phyloP scores from a whole-genome alignment of 2,888 invertebrate genomes.

The Cepaea hortensis region DNA sequence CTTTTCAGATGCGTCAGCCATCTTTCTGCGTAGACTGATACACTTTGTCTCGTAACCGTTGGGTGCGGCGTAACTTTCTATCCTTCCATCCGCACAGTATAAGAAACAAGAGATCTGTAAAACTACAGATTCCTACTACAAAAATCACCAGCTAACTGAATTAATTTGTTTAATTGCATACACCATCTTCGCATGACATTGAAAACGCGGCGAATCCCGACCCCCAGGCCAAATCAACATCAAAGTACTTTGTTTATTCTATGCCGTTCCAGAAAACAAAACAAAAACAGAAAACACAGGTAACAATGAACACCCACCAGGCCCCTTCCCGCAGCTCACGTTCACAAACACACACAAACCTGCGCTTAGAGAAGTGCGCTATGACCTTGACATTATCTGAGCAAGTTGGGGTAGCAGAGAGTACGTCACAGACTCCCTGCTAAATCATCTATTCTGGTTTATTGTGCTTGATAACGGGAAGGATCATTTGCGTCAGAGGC shows the following conservation, averaged over 20 bases:
- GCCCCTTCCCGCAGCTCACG: background rate
- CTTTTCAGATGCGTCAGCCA: too few species aligned
- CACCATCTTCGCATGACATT: constrained; percentile 2
- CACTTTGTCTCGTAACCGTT: too few species aligned
- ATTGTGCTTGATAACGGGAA: too few species aligned
- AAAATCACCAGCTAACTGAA: background rate
- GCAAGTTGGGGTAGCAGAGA: background rate
- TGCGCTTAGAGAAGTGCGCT: background rate
- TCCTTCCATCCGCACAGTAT: background rate
- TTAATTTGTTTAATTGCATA: background rate
- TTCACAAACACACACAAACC: background rate
- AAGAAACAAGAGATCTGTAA: background rate
- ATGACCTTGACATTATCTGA: background rate
- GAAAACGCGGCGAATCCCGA: background rate
- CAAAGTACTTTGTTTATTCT: background rate
- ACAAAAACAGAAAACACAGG: background rate
- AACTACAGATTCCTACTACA: background rate
- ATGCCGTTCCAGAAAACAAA: background rate
- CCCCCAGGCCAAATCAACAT: background rate
- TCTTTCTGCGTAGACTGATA: too few species aligned
- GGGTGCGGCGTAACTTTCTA: too few species aligned
- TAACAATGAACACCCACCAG: background rate
- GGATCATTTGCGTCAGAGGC: too few species aligned
- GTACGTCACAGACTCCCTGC: too few species aligned
- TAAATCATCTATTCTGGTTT: too few species aligned